phyloP scores from a whole-genome alignment of 2,888 invertebrate genomes.

The Lepidocyrtoides sp. region DNA sequence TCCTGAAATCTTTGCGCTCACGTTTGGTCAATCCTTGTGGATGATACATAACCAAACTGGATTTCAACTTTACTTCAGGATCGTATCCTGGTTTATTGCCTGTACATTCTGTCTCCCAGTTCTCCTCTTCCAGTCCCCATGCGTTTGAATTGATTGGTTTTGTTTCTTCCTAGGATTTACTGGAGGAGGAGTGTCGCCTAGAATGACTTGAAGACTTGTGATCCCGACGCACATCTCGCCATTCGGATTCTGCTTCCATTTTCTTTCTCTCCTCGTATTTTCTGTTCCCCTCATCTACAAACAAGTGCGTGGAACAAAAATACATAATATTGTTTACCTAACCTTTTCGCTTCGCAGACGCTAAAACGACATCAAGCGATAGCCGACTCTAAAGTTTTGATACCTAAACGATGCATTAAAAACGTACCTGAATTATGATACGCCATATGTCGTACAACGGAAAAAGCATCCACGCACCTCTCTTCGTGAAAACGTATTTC shows the following conservation, averaged over 20 bases:
- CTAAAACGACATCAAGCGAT: too few relatives aligned
- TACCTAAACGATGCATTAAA: background rate
- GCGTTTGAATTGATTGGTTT: slow-evolving; percentile 32
- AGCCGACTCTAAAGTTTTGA: too few relatives aligned
- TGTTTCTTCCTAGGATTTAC: background rate
- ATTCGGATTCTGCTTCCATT: background rate
- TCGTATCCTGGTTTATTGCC: slow-evolving; percentile 80
- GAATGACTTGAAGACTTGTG: background rate
- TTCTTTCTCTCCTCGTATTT: slow-evolving; percentile 31
- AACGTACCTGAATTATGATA: slow-evolving; percentile 78
- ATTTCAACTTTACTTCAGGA: slow-evolving; percentile 75
- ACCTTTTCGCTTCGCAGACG: too few relatives aligned
- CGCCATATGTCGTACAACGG: slow-evolving; percentile 66
- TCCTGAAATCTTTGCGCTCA: slow-evolving; percentile 76
- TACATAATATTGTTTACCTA: background rate
- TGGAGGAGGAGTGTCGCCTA: background rate
- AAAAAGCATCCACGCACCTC: slow-evolving; percentile 77
- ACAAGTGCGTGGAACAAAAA: too few relatives aligned
- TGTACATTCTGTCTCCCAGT: slow-evolving; percentile 81
- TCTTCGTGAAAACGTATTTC: slow-evolving; percentile 80
- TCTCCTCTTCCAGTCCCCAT: slow-evolving; percentile 78
- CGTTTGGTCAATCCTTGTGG: slow-evolving; percentile 81
- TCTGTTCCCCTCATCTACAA: slow-evolving; percentile 35
- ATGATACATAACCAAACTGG: slow-evolving; percentile 69
- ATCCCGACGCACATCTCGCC: background rate